Base-by-base conservation (phyloP, 2,797 vertebrate species). In the Bovichtus variegatus region DNA sequence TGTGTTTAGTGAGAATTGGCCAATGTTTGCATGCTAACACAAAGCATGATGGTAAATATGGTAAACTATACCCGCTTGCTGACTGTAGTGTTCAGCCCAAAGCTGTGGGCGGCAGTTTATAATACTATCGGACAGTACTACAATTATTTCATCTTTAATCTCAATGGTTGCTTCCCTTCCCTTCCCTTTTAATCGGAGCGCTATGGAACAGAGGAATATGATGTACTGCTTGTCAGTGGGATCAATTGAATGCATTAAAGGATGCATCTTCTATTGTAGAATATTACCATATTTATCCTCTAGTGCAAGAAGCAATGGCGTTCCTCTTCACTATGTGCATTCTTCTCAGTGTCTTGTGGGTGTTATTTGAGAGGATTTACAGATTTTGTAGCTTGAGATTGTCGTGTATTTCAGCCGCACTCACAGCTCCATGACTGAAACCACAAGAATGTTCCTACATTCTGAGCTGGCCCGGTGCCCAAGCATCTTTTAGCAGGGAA, bases 391-490 rank as follows among this genome's bases (percentile, higher is more conserved):
- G 50, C 23, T 21, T 25, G 19, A 60, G 47, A 61, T 64, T 25
- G 2, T 43, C 2, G 5, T 55, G 55, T n/a, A n/a, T 54, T 60
- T 59, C 23, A 65, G 53, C n/a, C 1, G 0, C 38, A 10, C 38
- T 63, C 53, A 4, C 47, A 46, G 25, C 63, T 73, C 49, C 49
- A 27, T n/a, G 63, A 47, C 49, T 21, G 13, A 72, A 69, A 70
- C 43, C 67, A 40, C 29, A 2, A 25, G 19, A 34, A 34, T 34
- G 31, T 53, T 34, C 34, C 38, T 13, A 5, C 57, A 10, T 44
- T 63, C 9, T 27, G 59, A 60, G 64, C n/a, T 81, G 71, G 71
- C 80, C 61, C 15, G 18, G 21, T 71, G 69, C 68, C 70, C 31
- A 9, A 67, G 49, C 9, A 19, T 64, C 71, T 65, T n/a, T n/a